Evolutionary conservation across 2,797 vertebrate genomes (phyloP), one percentile per base, ranked within the genome.

Genomic region (Ispidina picta): DNA sequence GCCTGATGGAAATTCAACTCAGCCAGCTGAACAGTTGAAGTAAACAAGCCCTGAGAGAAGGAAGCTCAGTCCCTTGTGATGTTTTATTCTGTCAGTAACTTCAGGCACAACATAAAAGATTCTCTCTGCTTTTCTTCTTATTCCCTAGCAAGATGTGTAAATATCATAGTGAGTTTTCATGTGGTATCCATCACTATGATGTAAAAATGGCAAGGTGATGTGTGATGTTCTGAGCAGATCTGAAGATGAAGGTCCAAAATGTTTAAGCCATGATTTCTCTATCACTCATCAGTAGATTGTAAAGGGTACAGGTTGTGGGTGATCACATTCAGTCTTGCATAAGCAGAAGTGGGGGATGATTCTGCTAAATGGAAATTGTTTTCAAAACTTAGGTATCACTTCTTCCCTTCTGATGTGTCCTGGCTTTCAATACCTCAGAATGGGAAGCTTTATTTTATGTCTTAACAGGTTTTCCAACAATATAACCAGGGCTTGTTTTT

Each of bases 161-260:
- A 26, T 13, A 51, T 2, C 12, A 7, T 18, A 2, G 1, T 33
- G 37, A n/a, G 12, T 56, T 63, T 91, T 82, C 0, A 0, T 37
- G 29, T 18, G 21, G 22, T 66, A 25, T 25, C 46, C 11, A 23
- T 79, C 56, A 5, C 19, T 39, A 18, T 9, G 54, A 9, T 54
- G 7, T 60, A 20, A 22, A 59, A 83, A 10, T 54, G 19, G 18
- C n/a, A 9, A 59, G 35, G 9, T 69, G 48, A 29, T 4, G 1
- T 41, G 55, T 31, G 20, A 3, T 82, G 41, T 25, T 22, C 25
- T 65, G 8, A 72, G 23, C 22, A 55, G 41, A 86, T 26, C 29
- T 58, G 33, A 54, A 82, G 58, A 48, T 4, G 4, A 48, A 49
- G 22, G 26, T 12, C n/a, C 26, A 26, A 43, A 71, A 58, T 12